Percentiles rank a stretch among this genome's conserved stretches.
Evolutionary conservation across 2,888 invertebrate genomes (phyloP).

Genomic region (Helicoverpa assulta): DNA sequence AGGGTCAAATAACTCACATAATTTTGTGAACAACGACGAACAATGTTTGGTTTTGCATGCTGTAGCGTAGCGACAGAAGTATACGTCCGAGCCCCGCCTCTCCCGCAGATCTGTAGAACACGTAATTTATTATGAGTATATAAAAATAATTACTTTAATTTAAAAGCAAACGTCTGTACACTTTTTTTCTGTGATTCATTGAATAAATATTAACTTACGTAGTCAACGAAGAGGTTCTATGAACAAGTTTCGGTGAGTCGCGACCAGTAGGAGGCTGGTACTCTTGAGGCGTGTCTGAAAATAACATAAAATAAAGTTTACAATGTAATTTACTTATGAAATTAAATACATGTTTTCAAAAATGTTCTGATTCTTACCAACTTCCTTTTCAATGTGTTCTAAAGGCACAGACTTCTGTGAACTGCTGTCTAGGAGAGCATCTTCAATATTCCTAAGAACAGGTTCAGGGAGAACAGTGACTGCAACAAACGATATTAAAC

Average conservation of each 20-base stretch:
- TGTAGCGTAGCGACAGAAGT: conserved; percentile 96
- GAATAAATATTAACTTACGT: conserved; percentile 77
- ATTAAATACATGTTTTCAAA: too few relatives aligned
- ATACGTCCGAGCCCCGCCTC: conserved; percentile 95
- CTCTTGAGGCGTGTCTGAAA: conserved; percentile 80
- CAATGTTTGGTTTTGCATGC: conserved; percentile 94
- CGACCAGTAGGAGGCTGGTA: conserved; percentile 69
- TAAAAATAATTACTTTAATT: neutral
- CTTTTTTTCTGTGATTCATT: too few relatives aligned
- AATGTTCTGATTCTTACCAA: conserved; percentile 71
- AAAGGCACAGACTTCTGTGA: conserved; percentile 80
- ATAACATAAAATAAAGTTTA: conserved; percentile 4
- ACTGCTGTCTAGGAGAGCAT: conserved; percentile 69
- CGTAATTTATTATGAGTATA: neutral
- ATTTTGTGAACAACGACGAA: conserved; percentile 97
- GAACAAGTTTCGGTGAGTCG: conserved; percentile 88
- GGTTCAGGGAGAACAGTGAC: conserved; percentile 50
- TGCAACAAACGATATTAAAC: conserved; percentile 13
- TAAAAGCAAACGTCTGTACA: neutral
- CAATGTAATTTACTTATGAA: too few relatives aligned
- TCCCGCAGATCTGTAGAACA: conserved; percentile 91
- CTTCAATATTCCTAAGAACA: conserved; percentile 76
- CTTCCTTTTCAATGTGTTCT: conserved; percentile 81
- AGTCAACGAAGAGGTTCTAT: conserved; percentile 91
- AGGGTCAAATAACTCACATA: conserved; percentile 91